Evolutionary conservation across 2,113 vertebrate species (phyloP), one percentile per base, ranked within the genome.

Genomic region (Macrotis lagotis): DNA sequence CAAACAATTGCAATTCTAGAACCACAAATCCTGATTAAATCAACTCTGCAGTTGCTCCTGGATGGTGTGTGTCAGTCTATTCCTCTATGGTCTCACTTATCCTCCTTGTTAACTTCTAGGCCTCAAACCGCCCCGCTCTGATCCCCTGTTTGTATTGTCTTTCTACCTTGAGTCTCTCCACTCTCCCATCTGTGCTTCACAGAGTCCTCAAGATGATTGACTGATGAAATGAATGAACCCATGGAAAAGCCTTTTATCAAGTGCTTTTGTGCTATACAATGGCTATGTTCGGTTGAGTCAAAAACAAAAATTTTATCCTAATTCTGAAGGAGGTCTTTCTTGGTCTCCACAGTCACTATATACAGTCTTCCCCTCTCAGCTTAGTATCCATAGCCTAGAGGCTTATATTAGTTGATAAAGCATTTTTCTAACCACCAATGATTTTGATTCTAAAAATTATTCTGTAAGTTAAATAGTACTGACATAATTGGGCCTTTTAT

Each of bases 41-140:
- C 37, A 83, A 2, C 9, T 83, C 19, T 83, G 37, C 37, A 1
- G 44, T 22, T 83, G n/a, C 22, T 83, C 16, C 66, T 83, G 66
- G 66, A 83, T 22, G 37, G 37, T 37, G 37, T 44, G 37, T 83
- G 66, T 44, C 66, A 83, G 44, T n/a, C 37, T 44, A 2, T 83
- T 83, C 6, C 66, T 83, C 3, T 19, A 44, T 83, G 66, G 66
- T n/a, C 1, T 3, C 66, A 44, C 37, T 59, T 59, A 2, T 11
- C 66, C 14, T 74, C 37, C 31, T 3, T 74, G 37, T 5, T 14
- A 74, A n/a, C 31, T 74, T 83, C 19, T 83, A n/a, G 37, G 44
- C 19, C n/a, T n/a, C n/a, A n/a, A n/a, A 1, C 19, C 6, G 1
- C 16, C 66, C 37, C 37, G 0, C 37, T 1, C 2, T n/a, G 37